Evolutionary conservation across 2,113 vertebrate genomes (phyloP).

Genomic region (Petrocephalus zakoni): DNA sequence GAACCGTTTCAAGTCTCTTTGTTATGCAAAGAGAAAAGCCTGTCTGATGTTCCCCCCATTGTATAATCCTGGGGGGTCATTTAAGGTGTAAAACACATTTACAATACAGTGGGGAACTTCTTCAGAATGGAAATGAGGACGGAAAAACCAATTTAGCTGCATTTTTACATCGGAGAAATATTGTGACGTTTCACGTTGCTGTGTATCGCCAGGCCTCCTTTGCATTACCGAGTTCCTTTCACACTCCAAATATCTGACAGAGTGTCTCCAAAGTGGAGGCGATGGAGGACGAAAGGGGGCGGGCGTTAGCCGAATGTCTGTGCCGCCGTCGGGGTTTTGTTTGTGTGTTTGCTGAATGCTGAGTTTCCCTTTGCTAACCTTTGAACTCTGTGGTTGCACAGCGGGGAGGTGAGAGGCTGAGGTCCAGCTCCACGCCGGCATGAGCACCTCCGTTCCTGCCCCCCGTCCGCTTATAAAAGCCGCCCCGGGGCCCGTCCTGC

Average conservation of each 20-base stretch:
- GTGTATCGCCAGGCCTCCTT: neutral
- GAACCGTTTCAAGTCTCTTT: neutral
- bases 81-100: neutral
- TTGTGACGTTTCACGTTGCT: neutral
- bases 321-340: neutral
- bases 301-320: neutral
- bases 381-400: constrained; percentile 55
- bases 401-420: constrained; percentile 54
- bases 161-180: neutral
- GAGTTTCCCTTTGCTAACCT: constrained; percentile 47
- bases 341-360: constrained; percentile 18
- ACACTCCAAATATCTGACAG: neutral
- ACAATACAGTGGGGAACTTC: neutral
- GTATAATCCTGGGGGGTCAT: neutral
- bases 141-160: neutral
- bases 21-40: neutral
- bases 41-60: neutral
- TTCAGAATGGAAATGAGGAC: neutral
- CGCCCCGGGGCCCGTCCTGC: constrained; percentile 20
- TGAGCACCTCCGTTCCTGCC: constrained; percentile 23
- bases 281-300: neutral
- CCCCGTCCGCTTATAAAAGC: constrained; percentile 53
- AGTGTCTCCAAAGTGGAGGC: neutral
- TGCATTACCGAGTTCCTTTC: neutral
- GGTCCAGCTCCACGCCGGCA: constrained; percentile 65